Base-by-base conservation (phyloP, 2,113 vertebrate species). In the Amphiprion ocellaris region DNA sequence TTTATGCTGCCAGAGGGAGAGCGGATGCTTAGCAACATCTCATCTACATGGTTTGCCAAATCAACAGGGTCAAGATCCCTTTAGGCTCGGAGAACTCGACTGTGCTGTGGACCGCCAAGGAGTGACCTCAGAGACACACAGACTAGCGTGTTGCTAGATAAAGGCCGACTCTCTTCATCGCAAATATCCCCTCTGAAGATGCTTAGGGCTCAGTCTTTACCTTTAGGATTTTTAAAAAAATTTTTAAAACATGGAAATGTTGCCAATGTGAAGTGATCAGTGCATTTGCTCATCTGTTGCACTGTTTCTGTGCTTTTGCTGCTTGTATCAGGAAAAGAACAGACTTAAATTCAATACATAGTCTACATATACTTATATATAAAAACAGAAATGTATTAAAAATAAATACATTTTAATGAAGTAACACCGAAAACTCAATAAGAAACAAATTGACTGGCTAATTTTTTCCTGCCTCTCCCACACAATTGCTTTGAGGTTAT, bases 11-110 rank as follows among this genome's bases (percentile, higher is more conserved):
- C 65, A 50, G 70, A 77, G 76, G 71, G 84, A 81, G 79, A 61
- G 52, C 3, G 16, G 89, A 75, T 83, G 92, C 93, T 91, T 89
- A 94, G 93, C 90, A 93, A 94, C 92, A 82, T 87, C 83, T 90
- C 88, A 83, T 87, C 87, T 88, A 84, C 87, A 87, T 79, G 77
- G 79, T 84, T 83, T 79, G 66, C 84, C 84, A 90, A 82, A 89
- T 86, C 79, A 92, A 84, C 91, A 83, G 60, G 83, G 89, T 84
- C 69, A 86, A 62, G 65, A 68, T 87, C 89, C 89, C 87, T 77
- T 82, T 71, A 82, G 87, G 77, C 69, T 81, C 11, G 10, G 37
- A 77, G 58, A 74, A 67, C 74, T 49, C n/a, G 55, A 59, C 76
- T 62, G n/a, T 17, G 44, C 56, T 7, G 53, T 41, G 47, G 74